Evolutionary conservation across 1,140 invertebrate genomes (phyloP), one percentile per base, ranked within the genome.

Genomic region (Monomorium pharaonis): DNA sequence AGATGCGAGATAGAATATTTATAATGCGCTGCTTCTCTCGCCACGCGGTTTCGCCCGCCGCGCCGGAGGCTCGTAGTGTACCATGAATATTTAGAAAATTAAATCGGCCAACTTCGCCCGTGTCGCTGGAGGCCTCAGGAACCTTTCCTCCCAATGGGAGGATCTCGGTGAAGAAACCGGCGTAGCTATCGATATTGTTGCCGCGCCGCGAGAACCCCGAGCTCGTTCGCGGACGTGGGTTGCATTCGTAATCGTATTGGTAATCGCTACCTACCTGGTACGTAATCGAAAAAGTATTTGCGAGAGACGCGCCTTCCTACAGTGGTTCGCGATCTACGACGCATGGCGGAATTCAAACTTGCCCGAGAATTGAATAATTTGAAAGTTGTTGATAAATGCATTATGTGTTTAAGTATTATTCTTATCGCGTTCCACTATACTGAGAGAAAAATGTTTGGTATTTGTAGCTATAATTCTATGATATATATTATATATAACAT

Each of bases 11-110:
- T 91, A 67, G 77, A 92, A 92, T 92, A 92, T 92, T 92, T 92
- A 92, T 91, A 88, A 86, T 77, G 85, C 84, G 56, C 21, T 67
- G 54, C 75, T 70, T 54, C 47, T 54, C 47, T 62, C 56, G 47
- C 16, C 47, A 30, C n/a, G 37, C 21, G 37, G 16, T 74, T 72
- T 78, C 85, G 56, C 51, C 60, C 12, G 81, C 86, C 89, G 62
- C 18, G 80, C 86, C 89, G 70, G 62, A 65, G 80, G 74, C 63
- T 85, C 84, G 67, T 27, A 56, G 74, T 16, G 54, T 58, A 56
- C 78, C 58, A 90, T 91, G 90, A 91, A 90, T 91, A 91, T 91
- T 91, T 91, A 91, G 88, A 84, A 88, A 91, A 88, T 91, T 90
- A 89, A 87, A 91, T 88, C 77, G 86, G 67, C 44, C 83, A 90